Percentiles rank a stretch among this genome's conserved stretches.
Conservation (phyloP, 2,797 vertebrate species). For the Sebastes vulpes region DNA sequence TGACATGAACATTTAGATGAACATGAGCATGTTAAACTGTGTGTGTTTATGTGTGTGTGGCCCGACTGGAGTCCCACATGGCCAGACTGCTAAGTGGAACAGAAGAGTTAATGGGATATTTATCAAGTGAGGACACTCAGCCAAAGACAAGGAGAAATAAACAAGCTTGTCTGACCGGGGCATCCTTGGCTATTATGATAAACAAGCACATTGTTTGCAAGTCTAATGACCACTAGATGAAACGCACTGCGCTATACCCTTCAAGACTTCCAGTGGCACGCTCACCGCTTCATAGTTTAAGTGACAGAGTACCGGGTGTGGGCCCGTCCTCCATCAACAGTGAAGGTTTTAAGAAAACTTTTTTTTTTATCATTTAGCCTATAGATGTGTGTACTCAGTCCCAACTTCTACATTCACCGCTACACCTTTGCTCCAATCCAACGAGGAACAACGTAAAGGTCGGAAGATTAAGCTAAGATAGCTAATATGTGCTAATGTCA, state of each 20-base stretch:
- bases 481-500: no score
- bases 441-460: neutral
- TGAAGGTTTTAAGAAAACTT: neutral
- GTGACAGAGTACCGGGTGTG: neutral
- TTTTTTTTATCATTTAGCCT: neutral
- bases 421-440: neutral
- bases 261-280: slow-evolving; percentile 35
- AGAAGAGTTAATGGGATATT: slow-evolving; percentile 79
- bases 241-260: slow-evolving; percentile 38
- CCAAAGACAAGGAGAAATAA: slow-evolving; percentile 77
- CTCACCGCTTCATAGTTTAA: slow-evolving; percentile 31
- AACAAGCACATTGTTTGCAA: slow-evolving; percentile 77
- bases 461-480: no score
- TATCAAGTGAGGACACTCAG: slow-evolving; percentile 76
- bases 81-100: slow-evolving; percentile 68
- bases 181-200: slow-evolving; percentile 74
- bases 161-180: slow-evolving; percentile 70
- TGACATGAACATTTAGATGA: slow-evolving; percentile 23
- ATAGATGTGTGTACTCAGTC: neutral
- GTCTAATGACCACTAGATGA: slow-evolving; percentile 68
- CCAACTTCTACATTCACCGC: neutral
- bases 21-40: slow-evolving; percentile 21
- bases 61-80: slow-evolving; percentile 57
- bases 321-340: neutral
- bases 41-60: slow-evolving; percentile 26